These are phyloP conservation scores for Drosophila lacteicornis DNA, from an alignment of 1,140 invertebrate genomes.

Conservation along the genomic window DNA sequence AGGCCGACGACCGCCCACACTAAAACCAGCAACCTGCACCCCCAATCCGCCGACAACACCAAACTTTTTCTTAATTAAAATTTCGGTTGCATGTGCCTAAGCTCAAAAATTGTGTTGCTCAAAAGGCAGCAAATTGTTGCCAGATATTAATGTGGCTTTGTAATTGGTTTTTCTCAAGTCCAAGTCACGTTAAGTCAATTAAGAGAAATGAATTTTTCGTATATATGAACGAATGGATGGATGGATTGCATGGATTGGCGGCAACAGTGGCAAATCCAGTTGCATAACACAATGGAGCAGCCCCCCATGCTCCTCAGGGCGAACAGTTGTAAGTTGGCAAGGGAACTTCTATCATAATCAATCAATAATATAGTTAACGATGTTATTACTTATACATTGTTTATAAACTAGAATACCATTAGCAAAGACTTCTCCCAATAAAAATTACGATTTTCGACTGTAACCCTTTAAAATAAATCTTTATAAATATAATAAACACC, in stretches of 20 bases:
- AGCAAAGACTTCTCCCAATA: not conserved
- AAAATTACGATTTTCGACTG: not conserved
- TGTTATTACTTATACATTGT: not conserved
- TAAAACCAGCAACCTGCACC: conserved; percentile 23
- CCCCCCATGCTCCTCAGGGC: not conserved
- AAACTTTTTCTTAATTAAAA: conserved; percentile 69
- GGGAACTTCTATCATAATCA: conserved; percentile 18
- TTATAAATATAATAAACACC: too few relatives aligned
- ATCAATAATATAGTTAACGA: not conserved
- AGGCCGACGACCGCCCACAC: conserved; percentile 24
- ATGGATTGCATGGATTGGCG: conserved; percentile 34
- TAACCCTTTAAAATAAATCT: not conserved
- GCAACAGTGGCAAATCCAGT: conserved; percentile 20
- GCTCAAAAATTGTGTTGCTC: conserved; percentile 43
- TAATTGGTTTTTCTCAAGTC: conserved; percentile 80
- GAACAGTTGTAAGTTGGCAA: conserved; percentile 5
- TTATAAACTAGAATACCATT: not conserved
- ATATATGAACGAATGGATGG: conserved; percentile 33
- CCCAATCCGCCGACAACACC: not conserved
- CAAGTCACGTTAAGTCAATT: conserved; percentile 82
- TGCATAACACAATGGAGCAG: conserved; percentile 33
- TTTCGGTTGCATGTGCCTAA: conserved; percentile 60
- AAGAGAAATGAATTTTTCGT: conserved; percentile 78
- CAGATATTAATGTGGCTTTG: conserved; percentile 81
- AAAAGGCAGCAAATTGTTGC: conserved; percentile 66